Base-by-base conservation (phyloP, 2,888 invertebrate genomes). In the Tachystola acroxantha region DNA sequence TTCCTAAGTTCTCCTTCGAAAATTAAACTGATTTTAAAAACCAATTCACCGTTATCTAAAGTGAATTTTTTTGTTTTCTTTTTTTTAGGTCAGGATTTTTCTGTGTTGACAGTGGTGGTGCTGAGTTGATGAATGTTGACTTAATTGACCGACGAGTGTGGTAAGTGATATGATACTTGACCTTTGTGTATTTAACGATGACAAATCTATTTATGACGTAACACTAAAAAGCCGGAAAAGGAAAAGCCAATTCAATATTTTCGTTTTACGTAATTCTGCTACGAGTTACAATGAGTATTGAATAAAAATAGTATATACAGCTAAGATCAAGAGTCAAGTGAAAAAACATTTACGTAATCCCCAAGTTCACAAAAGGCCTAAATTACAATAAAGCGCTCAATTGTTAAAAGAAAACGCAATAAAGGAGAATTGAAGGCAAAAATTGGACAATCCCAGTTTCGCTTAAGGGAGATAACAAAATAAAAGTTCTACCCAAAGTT, bases 121-220 rank as follows among this genome's bases (percentile, higher is more conserved):
- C 38, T 43, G 47, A 45, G 56, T 57, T 64, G 58, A 68, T 64
- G 51, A 67, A 66, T 62, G 62, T 70, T 64, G 65, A 62, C 57
- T 54, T 52, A 61, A 57, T 66, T 70, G 63, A 64, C 62, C 53
- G 53, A 61, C 58, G 50, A 59, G 50, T 44, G 50, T 54, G 75
- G 77, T 78, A 70, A 78, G 78, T 77, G 54, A 44, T 48, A 50
- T 44, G 40, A 43, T 49, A 46, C 46, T 42, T 19, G 39, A 36
- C 36, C 10, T 7, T 12, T 29, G 37, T 35, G n/a, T n/a, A n/a
- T n/a, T n/a, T n/a, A n/a, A n/a, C n/a, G n/a, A n/a, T n/a, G n/a
- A n/a, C n/a, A n/a, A n/a, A n/a, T n/a, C n/a, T n/a, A n/a, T n/a
- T n/a, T n/a, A n/a, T n/a, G n/a, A n/a, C n/a, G n/a, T n/a, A n/a